Evolutionary conservation across 92 coral and sea anemone species (phyloP).

Genomic region (Phenganax marumi): DNA sequence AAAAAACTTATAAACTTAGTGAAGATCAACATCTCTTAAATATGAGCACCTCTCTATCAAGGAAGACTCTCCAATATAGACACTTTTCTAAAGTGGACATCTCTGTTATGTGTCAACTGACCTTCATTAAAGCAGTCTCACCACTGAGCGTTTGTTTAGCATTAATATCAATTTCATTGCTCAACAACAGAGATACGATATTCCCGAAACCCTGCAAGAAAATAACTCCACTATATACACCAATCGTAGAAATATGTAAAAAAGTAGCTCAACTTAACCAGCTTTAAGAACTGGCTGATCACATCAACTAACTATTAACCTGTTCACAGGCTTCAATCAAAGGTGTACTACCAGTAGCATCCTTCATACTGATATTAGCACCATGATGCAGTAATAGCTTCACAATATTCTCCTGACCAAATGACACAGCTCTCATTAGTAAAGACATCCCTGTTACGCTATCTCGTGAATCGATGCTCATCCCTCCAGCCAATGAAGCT

Average conservation of each 20-base stretch:
- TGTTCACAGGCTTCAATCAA: constrained; percentile 87
- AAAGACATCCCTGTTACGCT: constrained; percentile 89
- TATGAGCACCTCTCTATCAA: not conserved
- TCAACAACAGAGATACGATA: constrained; percentile 69
- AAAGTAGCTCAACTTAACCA: not conserved
- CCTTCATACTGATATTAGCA: constrained; percentile 71
- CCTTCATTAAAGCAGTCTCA: constrained; percentile 94
- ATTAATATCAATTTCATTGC: constrained; percentile 77
- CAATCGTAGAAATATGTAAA: not conserved
- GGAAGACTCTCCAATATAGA: no score
- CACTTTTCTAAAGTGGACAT: no score
- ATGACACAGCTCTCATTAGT: constrained; percentile 83
- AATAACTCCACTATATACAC: no score
- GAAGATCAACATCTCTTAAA: not conserved
- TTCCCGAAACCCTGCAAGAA: constrained; percentile 69
- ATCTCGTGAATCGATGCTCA: constrained; percentile 69
- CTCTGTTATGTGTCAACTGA: not conserved
- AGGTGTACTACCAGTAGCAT: constrained; percentile 70
- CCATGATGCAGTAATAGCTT: constrained; percentile 70
- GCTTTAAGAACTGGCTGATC: not conserved
- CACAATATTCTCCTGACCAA: constrained; percentile 76
- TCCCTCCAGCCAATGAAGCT: constrained; percentile 76
- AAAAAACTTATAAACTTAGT: not conserved
- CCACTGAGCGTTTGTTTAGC: constrained; percentile 65
- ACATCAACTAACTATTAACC: constrained; percentile 42